Evolutionary conservation across 2,113 vertebrate species (phyloP).

Genomic region (Ramphastos sulfuratus): DNA sequence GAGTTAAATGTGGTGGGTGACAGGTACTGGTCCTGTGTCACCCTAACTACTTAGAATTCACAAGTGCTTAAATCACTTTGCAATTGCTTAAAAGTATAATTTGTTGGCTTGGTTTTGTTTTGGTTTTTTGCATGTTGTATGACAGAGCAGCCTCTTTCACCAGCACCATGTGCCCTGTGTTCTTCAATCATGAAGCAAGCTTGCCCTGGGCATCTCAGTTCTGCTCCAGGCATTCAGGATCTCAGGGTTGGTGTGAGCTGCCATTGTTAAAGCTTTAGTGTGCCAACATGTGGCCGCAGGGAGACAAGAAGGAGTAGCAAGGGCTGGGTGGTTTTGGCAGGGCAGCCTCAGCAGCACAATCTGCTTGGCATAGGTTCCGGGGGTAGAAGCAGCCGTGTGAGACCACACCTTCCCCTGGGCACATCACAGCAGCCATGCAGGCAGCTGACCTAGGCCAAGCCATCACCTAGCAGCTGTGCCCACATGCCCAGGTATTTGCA

Average conservation of each 20-base stretch:
- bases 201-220: not conserved
- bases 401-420: not conserved
- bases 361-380: not conserved
- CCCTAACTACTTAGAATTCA: not conserved
- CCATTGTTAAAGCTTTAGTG: not conserved
- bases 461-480: constrained; percentile 1
- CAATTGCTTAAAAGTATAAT: not conserved
- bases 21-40: not conserved
- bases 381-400: fast-evolving
- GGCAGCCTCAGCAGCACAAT: not conserved
- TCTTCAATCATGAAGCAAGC: fast-evolving
- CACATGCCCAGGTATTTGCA: not conserved
- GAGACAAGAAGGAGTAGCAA: fast-evolving
- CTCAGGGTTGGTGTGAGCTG: fast-evolving
- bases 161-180: fast-evolving
- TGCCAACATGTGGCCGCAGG: fast-evolving
- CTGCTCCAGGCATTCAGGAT: fast-evolving
- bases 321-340: not conserved
- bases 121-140: not conserved
- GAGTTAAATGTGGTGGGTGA: not conserved
- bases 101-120: not conserved
- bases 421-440: not conserved
- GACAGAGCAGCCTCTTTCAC: not conserved
- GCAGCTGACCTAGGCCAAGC: not conserved
- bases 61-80: not conserved